Percentiles rank a stretch among this genome's conserved stretches.
phyloP scores from a whole-genome alignment of 2,113 vertebrate species.

The Glaucomys volans region DNA sequence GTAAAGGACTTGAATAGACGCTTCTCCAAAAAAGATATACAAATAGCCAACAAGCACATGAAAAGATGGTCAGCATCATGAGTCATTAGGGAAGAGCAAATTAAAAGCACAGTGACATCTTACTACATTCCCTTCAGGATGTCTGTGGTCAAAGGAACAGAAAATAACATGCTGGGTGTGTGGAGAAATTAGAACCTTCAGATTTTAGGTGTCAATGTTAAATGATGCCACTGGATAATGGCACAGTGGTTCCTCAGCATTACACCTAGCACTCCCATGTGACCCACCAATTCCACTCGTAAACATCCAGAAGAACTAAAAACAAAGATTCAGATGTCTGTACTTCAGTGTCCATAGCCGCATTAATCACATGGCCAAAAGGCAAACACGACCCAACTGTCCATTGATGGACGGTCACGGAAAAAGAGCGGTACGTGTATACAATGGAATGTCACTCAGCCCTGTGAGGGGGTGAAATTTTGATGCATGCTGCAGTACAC shows the following conservation, averaged over 20 bases:
- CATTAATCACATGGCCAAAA: neutral
- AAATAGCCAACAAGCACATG: neutral
- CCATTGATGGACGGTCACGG: neutral
- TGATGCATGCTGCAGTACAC: neutral
- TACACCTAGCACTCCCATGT: neutral
- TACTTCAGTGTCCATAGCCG: neutral
- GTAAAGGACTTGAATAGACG: neutral
- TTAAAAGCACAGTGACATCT: neutral
- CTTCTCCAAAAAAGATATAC: neutral
- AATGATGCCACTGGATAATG: neutral
- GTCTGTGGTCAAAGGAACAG: neutral
- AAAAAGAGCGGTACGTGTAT: neutral
- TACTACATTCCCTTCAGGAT: neutral
- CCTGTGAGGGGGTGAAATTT: neutral
- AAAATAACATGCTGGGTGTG: neutral
- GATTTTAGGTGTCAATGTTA: neutral
- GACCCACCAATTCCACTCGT: neutral
- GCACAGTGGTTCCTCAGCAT: neutral
- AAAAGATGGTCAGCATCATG: neutral
- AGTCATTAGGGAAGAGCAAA: neutral
- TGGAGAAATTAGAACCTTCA: neutral
- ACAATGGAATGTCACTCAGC: neutral
- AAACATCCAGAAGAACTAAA: neutral
- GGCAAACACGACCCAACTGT: neutral
- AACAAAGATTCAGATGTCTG: neutral